Base-by-base conservation (phyloP, 2,888 invertebrate genomes). In the Campoplex nolae region DNA sequence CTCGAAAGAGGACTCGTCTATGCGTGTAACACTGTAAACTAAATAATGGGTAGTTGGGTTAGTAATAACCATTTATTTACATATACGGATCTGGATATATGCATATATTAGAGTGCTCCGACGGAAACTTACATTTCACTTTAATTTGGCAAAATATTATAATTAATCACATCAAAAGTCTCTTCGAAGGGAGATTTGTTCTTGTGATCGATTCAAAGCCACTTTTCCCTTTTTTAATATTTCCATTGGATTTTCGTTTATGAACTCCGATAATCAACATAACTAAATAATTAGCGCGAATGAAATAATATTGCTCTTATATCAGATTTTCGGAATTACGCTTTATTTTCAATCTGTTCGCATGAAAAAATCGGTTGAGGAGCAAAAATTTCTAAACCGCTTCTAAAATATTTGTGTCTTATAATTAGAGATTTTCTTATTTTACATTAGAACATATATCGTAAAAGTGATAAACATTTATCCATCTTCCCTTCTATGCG, bases 1-100 rank as follows among this genome's bases (percentile, higher is more conserved):
- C 56, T 75, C 65, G 58, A 73, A 85, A 83, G 58, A 77, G 56
- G 74, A 54, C 71, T 78, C 75, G 74, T 74, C 62, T 75, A 28
- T 42, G 48, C 45, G 70, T 71, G 56, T 75, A 75, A 67, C 75
- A 82, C 32, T 56, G 75, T 83, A 70, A 71, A 83, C 79, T n/a
- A 65, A 48, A 70, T 58, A 75, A 74, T 23, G 48, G 62, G 51
- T 38, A 32, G 48, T 54, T 54, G 23, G 58, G 58, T 32, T 62
- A 18, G 54, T 74, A 77, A 65, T 73, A 38, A 68, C 67, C 58
- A 11, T 67, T 68, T 42, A 51, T 23, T 0, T 56, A 28, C 28
- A 76, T 23, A 32, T 65, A 38, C 45, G 28, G 18, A 38, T 58
- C 13, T 56, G 16, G 6, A 38, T 4, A 4, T 3, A 62, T 62